Base-by-base conservation (phyloP, 1,140 invertebrate species). In the Trichonephila clavipes region DNA sequence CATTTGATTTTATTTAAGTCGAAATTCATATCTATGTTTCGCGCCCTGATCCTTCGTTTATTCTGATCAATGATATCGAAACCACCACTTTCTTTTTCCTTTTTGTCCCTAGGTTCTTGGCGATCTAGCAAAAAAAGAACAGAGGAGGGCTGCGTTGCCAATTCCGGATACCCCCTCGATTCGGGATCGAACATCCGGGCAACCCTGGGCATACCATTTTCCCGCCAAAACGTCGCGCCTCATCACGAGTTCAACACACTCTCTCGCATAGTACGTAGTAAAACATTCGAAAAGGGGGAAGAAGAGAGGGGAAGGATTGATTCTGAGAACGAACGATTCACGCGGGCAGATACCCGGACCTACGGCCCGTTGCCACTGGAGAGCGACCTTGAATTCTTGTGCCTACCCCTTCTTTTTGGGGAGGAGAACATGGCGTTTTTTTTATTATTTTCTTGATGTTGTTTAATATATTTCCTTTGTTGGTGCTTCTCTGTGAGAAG, bases 191-290 rank as follows among this genome's bases (percentile, higher is more conserved):
- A 19, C 72, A 77, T 77, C 72, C 72, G 72, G 72, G 72, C 72
- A 77, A 77, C 87, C 87, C 66, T 66, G 12, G 58, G 40, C 28
- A 89, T 89, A 28, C 64, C 87, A 89, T 89, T 89, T 90, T 90
- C 89, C 89, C 89, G 89, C 89, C 89, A 82, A 90, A 90, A 90
- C 28, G 89, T 90, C 89, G 89, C 89, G 69, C 62, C 72, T 77
- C 24, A 77, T 40, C 34, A 28, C 72, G 89, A 64, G 89, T 90
- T 90, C 89, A 90, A 90, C 72, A 90, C 34, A 83, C 89, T 89
- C 88, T 81, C 64, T n/a, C 16, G 72, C 51, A 90, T 90, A 90
- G 51, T 90, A 90, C 77, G 89, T 81, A 81, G 89, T 90, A 90
- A 90, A 90, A 88, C 86, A 59, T 58, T 59, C 86, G 86, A 88